These are phyloP conservation scores for Mormyrus lacerda DNA, from an alignment of 2,113 vertebrate species.

Conservation along the genomic window DNA sequence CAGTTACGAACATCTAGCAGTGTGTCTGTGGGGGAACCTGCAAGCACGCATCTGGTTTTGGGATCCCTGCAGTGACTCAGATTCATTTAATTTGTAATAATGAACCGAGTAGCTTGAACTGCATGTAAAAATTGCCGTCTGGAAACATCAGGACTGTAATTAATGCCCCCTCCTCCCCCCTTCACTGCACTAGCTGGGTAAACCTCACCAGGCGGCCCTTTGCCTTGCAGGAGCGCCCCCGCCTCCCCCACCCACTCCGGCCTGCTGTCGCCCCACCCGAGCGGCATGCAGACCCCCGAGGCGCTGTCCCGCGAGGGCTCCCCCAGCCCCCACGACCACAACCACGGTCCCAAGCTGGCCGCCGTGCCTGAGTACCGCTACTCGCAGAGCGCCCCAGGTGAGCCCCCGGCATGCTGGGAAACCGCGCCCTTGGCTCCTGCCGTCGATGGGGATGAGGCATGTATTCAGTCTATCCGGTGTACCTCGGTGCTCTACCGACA, in stretches of 20 bases:
- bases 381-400: constrained; percentile 93
- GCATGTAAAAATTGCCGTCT: background rate
- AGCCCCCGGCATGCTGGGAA: constrained; percentile 31
- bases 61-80: background rate
- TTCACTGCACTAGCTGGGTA: background rate
- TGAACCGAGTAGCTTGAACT: background rate
- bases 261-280: constrained; percentile 83
- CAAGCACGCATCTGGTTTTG: background rate
- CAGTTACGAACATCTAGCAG: background rate
- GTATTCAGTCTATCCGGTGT: background rate
- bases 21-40: background rate
- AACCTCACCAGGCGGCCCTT: background rate
- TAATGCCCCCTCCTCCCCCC: background rate
- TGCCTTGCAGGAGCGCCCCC: constrained; percentile 77
- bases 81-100: background rate
- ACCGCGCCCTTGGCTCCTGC: background rate
- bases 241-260: constrained; percentile 93
- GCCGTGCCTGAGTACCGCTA: constrained; percentile 92
- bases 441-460: background rate
- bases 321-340: constrained; percentile 88
- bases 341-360: constrained; percentile 82
- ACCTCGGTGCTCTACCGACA: background rate
- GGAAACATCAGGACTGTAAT: background rate
- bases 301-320: constrained; percentile 93
- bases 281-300: constrained; percentile 92